Evolutionary conservation across 2,797 vertebrate species (phyloP).

Genomic region (Buphagus erythrorhynchus): DNA sequence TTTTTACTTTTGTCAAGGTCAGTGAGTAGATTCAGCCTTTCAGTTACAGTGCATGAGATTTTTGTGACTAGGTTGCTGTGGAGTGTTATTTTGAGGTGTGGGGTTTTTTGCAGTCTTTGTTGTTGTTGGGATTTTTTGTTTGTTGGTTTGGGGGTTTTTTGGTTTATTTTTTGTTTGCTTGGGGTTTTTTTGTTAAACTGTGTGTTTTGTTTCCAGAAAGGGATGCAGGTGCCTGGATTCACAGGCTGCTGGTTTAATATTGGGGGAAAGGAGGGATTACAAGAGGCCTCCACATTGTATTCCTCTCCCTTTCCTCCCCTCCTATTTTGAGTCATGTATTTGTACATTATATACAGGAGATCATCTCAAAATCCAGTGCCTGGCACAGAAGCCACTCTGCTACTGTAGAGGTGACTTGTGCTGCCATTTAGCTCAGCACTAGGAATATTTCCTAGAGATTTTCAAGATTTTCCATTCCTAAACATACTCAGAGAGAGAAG

Average conservation of each 20-base stretch:
- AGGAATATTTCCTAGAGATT: background rate
- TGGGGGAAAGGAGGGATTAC: background rate
- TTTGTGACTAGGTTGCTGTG: background rate
- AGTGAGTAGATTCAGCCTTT: background rate
- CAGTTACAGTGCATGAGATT: background rate
- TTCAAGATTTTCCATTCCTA: background rate
- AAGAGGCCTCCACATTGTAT: background rate
- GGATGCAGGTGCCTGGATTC: background rate
- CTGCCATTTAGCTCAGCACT: background rate
- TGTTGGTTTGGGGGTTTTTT: background rate
- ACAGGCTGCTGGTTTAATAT: background rate
- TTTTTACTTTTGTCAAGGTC: background rate
- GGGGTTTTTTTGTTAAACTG: background rate
- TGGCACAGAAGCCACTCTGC: background rate
- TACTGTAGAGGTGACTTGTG: background rate
- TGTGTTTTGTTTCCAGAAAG: background rate
- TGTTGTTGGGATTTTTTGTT: background rate
- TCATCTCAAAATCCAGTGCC: background rate
- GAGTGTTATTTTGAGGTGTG: background rate
- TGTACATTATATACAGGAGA: background rate
- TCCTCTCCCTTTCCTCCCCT: background rate
- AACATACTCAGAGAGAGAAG: background rate
- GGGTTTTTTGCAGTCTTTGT: too few relatives aligned
- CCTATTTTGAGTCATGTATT: background rate
- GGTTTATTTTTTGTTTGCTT: background rate